Percentiles rank a stretch among this genome's conserved stretches.
These are phyloP conservation scores for Hermatobates lingyangjiaoensis DNA, from an alignment of 1,140 invertebrate genomes.

Conservation along the genomic window DNA sequence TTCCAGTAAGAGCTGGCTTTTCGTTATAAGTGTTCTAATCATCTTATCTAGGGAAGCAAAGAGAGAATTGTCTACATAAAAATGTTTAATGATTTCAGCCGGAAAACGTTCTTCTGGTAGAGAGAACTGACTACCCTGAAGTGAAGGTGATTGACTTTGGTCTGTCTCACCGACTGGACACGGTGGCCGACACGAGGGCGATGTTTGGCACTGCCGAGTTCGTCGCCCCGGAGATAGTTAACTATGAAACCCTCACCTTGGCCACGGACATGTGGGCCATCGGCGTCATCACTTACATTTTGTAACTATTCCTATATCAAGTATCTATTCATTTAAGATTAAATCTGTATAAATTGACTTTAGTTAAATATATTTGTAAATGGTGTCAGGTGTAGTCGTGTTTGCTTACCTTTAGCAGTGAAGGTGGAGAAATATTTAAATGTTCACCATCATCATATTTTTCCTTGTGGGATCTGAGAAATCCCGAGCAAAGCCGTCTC, in stretches of 20 bases:
- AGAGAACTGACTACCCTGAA: constrained; percentile 32
- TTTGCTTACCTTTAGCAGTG: too few relatives aligned
- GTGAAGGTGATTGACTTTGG: constrained; percentile 89
- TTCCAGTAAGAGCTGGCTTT: constrained; percentile 48
- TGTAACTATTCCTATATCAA: constrained; percentile 27
- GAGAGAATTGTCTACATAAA: constrained; percentile 15
- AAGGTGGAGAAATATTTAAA: too few relatives aligned
- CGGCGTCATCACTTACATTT: constrained; percentile 77
- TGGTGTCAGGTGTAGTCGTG: too few relatives aligned
- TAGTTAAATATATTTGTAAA: neutral
- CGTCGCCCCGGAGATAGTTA: constrained; percentile 79
- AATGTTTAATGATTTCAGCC: too few relatives aligned
- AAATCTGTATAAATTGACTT: neutral
- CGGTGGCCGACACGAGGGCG: constrained; percentile 73
- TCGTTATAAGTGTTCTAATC: too few relatives aligned
- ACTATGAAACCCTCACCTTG: constrained; percentile 77
- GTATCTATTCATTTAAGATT: neutral
- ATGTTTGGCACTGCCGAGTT: constrained; percentile 85
- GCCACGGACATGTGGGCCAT: constrained; percentile 88
- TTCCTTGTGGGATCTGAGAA: too few relatives aligned
- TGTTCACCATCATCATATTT: too few relatives aligned
- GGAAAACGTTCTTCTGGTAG: constrained; percentile 76
- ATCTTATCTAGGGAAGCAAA: too few relatives aligned
- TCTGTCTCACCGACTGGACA: constrained; percentile 70
- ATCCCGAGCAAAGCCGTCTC: too few relatives aligned